phyloP scores from a whole-genome alignment of 2,797 vertebrate genomes.

The Lacerta viridis region DNA sequence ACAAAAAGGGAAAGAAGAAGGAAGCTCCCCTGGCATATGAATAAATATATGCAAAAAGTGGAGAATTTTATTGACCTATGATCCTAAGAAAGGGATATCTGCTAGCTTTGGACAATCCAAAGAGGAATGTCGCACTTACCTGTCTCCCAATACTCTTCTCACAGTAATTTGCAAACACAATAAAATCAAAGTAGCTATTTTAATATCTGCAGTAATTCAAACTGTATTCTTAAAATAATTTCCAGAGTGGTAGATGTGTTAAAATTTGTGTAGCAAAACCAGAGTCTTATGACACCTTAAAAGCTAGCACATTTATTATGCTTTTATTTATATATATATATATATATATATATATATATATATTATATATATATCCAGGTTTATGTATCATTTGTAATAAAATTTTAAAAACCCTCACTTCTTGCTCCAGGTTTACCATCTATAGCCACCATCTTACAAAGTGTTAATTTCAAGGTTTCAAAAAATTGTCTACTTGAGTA shows the following conservation, averaged over 20 bases:
- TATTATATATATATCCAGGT: neutral
- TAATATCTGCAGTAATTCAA: conserved; percentile 4
- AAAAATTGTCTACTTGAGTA: conserved; percentile 43
- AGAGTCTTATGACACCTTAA: no score
- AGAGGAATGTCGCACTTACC: neutral
- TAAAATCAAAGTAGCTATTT: neutral
- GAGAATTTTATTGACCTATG: neutral
- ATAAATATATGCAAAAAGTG: no score
- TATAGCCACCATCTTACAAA: neutral
- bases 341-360: no score
- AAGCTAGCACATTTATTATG: no score
- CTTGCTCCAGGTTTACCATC: neutral
- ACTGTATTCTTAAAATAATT: neutral
- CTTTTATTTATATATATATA: no score
- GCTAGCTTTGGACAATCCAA: neutral
- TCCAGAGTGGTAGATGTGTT: no score
- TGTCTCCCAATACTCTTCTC: neutral
- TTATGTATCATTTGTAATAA: neutral
- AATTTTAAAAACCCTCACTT: neutral
- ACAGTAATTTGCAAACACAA: neutral
- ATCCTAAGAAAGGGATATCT: neutral
- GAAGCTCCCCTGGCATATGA: neutral
- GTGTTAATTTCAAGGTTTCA: conserved; percentile 10
- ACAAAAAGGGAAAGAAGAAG: neutral
- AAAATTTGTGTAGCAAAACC: no score